Conservation (phyloP, 2,797 vertebrate genomes). For the Poeciliopsis infans region DNA sequence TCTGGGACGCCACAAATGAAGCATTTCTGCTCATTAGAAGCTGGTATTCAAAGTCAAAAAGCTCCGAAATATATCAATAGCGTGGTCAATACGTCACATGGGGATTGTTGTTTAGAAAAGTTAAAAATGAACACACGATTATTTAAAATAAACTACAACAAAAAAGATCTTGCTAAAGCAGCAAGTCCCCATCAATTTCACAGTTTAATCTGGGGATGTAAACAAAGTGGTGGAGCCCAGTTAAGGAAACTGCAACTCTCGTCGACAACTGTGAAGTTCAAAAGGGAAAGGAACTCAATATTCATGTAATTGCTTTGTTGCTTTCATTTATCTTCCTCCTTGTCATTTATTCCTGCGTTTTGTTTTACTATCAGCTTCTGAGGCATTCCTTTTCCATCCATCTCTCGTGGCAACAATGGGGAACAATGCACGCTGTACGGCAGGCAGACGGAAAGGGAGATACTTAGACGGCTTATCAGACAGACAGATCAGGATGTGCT, state of each 20-base stretch:
- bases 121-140: neutral
- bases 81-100: neutral
- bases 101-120: neutral
- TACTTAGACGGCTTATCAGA: constrained; percentile 54
- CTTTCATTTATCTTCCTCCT: constrained; percentile 22
- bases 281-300: constrained; percentile 27
- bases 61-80: constrained; percentile 34
- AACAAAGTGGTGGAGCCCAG: constrained; percentile 9
- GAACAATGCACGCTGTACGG: constrained; percentile 20
- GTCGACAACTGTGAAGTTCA: constrained; percentile 1
- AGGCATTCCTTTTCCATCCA: constrained; percentile 29
- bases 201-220: constrained; percentile 15
- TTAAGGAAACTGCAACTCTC: constrained; percentile 18
- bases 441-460: constrained; percentile 34
- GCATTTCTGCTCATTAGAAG: constrained; percentile 2
- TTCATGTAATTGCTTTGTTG: constrained; percentile 29
- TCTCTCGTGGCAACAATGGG: constrained; percentile 34
- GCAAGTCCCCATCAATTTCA: neutral
- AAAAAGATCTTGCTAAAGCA: constrained; percentile 11
- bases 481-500: constrained; percentile 62
- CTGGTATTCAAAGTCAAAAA: constrained; percentile 24
- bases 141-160: neutral
- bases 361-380: constrained; percentile 17
- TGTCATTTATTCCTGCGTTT: constrained; percentile 11
- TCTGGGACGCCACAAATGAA: neutral